These are phyloP conservation scores for Xenotilapia caudafasciata DNA, from an alignment of 2,113 vertebrate species.

Conservation along the genomic window DNA sequence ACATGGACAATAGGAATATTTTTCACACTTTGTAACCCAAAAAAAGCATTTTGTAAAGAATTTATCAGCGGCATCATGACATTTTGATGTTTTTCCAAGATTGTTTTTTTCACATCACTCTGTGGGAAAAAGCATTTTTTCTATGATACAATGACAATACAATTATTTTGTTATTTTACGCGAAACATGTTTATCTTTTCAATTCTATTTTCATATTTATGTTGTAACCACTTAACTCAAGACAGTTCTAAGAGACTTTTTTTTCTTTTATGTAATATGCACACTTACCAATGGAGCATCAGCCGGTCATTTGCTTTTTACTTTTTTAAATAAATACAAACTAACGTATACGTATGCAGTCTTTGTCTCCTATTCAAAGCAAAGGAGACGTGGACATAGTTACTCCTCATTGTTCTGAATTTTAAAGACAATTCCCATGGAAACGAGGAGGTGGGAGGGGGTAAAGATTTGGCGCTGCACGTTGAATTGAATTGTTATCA, in stretches of 20 bases:
- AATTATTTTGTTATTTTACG: slow-evolving; percentile 58
- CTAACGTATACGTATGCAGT: not conserved
- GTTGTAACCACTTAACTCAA: slow-evolving; percentile 21
- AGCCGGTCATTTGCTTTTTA: not conserved
- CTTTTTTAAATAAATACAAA: not conserved
- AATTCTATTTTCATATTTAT: slow-evolving; percentile 58
- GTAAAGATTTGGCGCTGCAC: not conserved
- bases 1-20: slow-evolving; percentile 80
- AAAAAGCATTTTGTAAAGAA: slow-evolving; percentile 87
- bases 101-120: slow-evolving; percentile 42
- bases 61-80: slow-evolving; percentile 56
- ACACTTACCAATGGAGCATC: not conserved
- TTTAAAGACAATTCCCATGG: not conserved
- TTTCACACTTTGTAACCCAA: slow-evolving; percentile 90
- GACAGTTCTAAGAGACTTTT: not conserved
- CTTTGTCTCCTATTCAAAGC: not conserved
- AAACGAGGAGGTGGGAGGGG: not conserved
- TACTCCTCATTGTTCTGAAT: not conserved
- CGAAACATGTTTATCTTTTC: slow-evolving; percentile 41
- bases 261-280: not conserved
- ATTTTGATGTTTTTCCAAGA: slow-evolving; percentile 51
- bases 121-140: slow-evolving; percentile 36
- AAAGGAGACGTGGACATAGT: not conserved
- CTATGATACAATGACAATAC: slow-evolving; percentile 41
- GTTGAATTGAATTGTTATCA: not conserved